Conservation (phyloP, 2,797 vertebrate genomes). For the Emydoidea blandingii region DNA sequence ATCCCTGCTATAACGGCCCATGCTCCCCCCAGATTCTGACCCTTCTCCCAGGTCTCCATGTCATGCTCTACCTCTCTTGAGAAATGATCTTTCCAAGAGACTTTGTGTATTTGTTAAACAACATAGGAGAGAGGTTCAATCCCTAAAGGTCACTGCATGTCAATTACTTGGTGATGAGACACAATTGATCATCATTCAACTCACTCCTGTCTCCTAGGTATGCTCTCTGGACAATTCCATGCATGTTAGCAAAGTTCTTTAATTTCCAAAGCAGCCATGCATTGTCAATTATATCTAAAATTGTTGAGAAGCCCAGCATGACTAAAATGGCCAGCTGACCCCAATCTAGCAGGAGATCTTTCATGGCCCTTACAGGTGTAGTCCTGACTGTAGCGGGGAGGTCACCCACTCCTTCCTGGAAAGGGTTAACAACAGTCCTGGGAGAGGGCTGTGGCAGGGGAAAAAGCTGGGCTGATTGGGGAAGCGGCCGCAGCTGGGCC, state of each 20-base stretch:
- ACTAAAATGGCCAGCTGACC: neutral
- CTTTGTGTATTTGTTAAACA: neutral
- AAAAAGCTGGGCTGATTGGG: too few relatives aligned
- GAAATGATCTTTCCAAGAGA: neutral
- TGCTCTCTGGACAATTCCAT: neutral
- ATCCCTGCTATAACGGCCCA: too few relatives aligned
- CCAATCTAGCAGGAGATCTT: neutral
- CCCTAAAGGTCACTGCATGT: neutral
- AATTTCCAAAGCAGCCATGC: neutral
- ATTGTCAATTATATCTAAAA: neutral
- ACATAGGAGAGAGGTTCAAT: neutral
- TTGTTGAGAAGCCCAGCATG: neutral
- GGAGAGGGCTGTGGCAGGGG: too few relatives aligned
- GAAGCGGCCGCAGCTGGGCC: too few relatives aligned
- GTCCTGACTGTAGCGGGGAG: neutral
- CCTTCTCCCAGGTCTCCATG: too few relatives aligned
- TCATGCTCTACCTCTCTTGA: neutral
- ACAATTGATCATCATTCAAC: neutral
- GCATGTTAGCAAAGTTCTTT: neutral
- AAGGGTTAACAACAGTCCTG: too few relatives aligned
- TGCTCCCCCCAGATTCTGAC: too few relatives aligned
- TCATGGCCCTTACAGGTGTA: neutral
- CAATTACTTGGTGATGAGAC: neutral
- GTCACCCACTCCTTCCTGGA: too few relatives aligned
- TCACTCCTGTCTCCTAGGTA: neutral